Conservation (phyloP, 2,888 invertebrate genomes). For the Caenorhabditis doughertyi region DNA sequence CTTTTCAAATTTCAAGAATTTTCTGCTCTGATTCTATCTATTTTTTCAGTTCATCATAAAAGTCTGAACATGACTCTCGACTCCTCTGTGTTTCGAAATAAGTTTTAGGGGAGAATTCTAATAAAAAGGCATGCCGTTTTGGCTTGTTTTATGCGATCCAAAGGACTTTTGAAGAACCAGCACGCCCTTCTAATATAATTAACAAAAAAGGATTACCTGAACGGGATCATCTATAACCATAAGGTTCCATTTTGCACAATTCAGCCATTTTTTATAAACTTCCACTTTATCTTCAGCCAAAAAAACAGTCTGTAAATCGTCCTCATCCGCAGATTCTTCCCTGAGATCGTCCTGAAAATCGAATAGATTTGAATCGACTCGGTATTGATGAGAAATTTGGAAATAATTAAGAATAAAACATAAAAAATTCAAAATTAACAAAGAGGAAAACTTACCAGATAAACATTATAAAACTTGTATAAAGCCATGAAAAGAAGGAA, state of each 20-base stretch:
- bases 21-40: too few relatives aligned
- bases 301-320: constrained; percentile 26
- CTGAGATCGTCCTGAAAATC: constrained; percentile 34
- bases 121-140: too few relatives aligned
- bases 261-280: constrained; percentile 38
- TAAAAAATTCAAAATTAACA: not conserved
- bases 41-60: too few relatives aligned
- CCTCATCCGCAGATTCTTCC: constrained; percentile 34
- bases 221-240: constrained; percentile 25
- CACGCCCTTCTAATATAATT: too few relatives aligned
- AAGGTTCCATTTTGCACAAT: constrained; percentile 25
- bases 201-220: too few relatives aligned
- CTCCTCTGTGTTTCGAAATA: too few relatives aligned
- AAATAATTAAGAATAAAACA: not conserved
- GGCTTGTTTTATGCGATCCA: too few relatives aligned
- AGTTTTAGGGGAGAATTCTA: too few relatives aligned
- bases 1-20: too few relatives aligned
- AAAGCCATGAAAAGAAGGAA: not conserved
- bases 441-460: constrained; percentile 23
- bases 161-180: too few relatives aligned
- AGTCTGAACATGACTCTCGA: too few relatives aligned
- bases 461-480: constrained; percentile 24
- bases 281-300: constrained; percentile 22
- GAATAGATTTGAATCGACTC: constrained; percentile 11
- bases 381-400: too few relatives aligned